A percentile compares a stretch with the other conserved stretches of the same genome.
Evolutionary conservation across 2,888 invertebrate species (phyloP).

Genomic region (Pilophorus perplexus): DNA sequence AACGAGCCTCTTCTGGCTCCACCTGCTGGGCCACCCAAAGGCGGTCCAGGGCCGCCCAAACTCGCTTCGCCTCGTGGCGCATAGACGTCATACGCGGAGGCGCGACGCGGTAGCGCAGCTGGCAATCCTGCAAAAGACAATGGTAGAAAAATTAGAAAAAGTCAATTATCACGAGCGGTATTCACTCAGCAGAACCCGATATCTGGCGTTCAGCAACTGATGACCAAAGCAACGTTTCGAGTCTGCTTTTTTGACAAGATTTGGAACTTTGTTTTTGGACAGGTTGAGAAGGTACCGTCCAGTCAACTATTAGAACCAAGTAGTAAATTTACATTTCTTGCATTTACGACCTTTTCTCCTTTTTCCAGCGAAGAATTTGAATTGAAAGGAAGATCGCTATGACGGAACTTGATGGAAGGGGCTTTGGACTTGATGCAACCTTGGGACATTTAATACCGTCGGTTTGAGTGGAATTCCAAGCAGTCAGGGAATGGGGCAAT

Average conservation of each 20-base stretch:
- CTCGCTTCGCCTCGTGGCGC: slow-evolving; percentile 58
- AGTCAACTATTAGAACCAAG: no score
- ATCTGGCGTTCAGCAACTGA: no score
- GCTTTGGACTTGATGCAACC: slow-evolving; percentile 5
- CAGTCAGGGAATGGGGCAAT: slow-evolving; percentile 28
- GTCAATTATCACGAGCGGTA: no score
- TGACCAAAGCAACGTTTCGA: no score
- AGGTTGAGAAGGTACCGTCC: no score
- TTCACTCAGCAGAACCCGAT: no score
- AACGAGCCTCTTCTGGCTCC: slow-evolving; percentile 53
- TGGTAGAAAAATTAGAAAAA: not conserved
- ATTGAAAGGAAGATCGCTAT: no score
- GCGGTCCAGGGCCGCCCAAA: slow-evolving; percentile 50
- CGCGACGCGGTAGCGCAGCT: slow-evolving; percentile 71
- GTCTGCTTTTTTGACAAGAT: no score
- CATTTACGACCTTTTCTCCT: no score
- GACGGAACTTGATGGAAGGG: slow-evolving; percentile 16
- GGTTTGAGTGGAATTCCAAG: slow-evolving; percentile 4
- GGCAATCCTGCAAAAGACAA: slow-evolving; percentile 57
- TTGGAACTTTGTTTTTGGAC: no score
- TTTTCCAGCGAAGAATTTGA: no score
- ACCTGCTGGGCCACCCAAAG: slow-evolving; percentile 57
- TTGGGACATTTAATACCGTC: slow-evolving; percentile 27
- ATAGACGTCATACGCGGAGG: slow-evolving; percentile 82
- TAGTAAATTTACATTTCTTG: no score